A percentile compares a stretch with the other conserved stretches of the same genome.
phyloP scores from a whole-genome alignment of 1,140 invertebrate species.

The Mesaphorura yosii region DNA sequence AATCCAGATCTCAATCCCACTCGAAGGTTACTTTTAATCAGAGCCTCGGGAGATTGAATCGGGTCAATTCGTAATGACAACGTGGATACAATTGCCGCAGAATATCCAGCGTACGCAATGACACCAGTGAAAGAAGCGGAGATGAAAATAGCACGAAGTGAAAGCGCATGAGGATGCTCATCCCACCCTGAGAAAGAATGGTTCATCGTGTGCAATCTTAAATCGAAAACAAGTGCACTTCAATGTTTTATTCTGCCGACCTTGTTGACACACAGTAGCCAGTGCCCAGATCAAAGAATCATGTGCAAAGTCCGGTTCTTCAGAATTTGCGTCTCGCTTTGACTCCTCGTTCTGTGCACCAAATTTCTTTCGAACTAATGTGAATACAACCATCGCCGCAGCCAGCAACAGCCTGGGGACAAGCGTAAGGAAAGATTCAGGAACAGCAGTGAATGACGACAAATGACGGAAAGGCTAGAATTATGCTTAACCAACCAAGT shows the following conservation, averaged over 20 bases:
- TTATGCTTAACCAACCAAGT: constrained; percentile 24
- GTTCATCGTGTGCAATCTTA: not conserved
- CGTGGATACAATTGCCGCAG: constrained; percentile 28
- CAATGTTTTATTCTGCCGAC: not conserved
- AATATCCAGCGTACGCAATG: constrained; percentile 28
- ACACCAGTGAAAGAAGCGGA: constrained; percentile 26
- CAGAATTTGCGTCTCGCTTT: not conserved
- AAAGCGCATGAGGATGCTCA: constrained; percentile 25
- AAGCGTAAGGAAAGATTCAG: too few species aligned
- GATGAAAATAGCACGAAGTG: constrained; percentile 26
- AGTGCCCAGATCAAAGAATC: constrained; percentile 28
- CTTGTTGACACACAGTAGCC: constrained; percentile 28
- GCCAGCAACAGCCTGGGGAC: constrained; percentile 14
- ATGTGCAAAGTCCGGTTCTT: constrained; percentile 23
- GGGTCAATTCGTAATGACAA: constrained; percentile 20
- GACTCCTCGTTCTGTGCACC: not conserved
- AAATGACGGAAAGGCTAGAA: too few species aligned
- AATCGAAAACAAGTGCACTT: not conserved
- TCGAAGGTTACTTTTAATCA: constrained; percentile 18
- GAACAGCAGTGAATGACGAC: too few species aligned
- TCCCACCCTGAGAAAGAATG: constrained; percentile 23
- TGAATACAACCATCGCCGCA: constrained; percentile 14
- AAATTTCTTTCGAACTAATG: constrained; percentile 7
- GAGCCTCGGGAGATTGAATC: constrained; percentile 12
- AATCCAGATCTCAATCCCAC: constrained; percentile 19